These are phyloP conservation scores for Planiliza haematocheilus DNA, from an alignment of 2,113 vertebrate species.

Conservation along the genomic window DNA sequence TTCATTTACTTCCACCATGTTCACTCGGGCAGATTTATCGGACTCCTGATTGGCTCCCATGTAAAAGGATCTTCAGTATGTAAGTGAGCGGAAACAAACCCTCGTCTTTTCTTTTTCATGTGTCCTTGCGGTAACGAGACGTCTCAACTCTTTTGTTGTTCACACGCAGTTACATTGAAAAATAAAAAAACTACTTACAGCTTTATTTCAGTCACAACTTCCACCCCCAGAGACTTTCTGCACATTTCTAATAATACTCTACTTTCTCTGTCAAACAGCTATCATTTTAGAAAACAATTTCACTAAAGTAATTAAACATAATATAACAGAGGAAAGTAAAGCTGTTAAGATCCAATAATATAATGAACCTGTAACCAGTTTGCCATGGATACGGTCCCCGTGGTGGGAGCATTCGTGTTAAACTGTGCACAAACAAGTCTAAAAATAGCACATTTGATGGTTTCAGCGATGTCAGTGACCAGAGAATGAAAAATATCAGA, in stretches of 20 bases:
- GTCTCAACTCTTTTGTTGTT: too few species aligned
- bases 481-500: too few species aligned
- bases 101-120: neutral
- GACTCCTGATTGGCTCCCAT: conserved; percentile 15
- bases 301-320: neutral
- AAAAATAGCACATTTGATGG: too few species aligned
- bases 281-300: neutral
- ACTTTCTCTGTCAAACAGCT: neutral
- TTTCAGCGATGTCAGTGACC: too few species aligned
- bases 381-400: neutral
- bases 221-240: too few species aligned
- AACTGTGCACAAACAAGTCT: too few species aligned
- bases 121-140: neutral
- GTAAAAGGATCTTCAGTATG: conserved; percentile 22
- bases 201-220: too few species aligned
- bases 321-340: too few species aligned
- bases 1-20: conserved; percentile 73
- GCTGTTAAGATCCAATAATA: neutral
- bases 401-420: neutral
- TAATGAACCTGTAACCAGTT: neutral
- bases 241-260: too few species aligned
- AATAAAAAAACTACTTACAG: too few species aligned
- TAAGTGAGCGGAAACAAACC: conserved; percentile 2
- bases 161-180: too few species aligned
- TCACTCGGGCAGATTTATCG: conserved; percentile 58